Conservation (phyloP, 1,140 invertebrate genomes). For the Dinoponera quadriceps region DNA sequence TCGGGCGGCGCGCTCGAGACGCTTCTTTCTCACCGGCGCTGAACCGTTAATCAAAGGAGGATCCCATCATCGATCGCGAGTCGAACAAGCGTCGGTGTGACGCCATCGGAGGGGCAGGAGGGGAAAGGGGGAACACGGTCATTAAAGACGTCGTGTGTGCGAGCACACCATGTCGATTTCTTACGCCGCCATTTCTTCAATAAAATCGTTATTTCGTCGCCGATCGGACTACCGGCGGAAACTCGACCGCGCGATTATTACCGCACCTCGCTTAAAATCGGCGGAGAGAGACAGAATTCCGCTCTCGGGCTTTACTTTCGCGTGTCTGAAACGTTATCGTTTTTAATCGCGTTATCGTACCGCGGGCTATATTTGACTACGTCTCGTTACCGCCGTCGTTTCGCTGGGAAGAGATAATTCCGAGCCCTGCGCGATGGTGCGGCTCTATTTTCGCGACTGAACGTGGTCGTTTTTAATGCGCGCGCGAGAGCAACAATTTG, state of each 20-base stretch:
- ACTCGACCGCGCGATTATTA: not conserved
- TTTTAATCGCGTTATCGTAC: too few relatives aligned
- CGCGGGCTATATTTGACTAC: too few relatives aligned
- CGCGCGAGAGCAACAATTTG: too few relatives aligned
- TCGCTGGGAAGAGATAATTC: not conserved
- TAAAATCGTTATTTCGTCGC: conserved; percentile 60
- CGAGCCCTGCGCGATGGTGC: too few relatives aligned
- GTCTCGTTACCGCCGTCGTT: too few relatives aligned
- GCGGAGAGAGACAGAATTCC: not conserved
- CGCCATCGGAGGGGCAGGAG: not conserved
- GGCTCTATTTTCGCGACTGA: not conserved
- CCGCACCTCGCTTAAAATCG: too few relatives aligned
- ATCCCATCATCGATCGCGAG: conserved; percentile 13
- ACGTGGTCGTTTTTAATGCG: too few relatives aligned
- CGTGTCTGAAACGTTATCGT: too few relatives aligned
- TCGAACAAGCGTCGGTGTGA: not conserved
- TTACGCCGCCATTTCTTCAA: conserved; percentile 47
- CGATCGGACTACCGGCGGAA: not conserved
- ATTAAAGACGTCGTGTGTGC: not conserved
- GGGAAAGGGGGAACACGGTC: not conserved
- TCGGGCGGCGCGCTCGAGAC: not conserved
- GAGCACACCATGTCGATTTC: conserved; percentile 29
- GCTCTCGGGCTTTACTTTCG: too few relatives aligned
- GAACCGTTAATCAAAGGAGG: conserved; percentile 47
- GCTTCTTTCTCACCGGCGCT: not conserved